phyloP scores from a whole-genome alignment of 2,888 invertebrate genomes.

The Himalopsyche japonica region DNA sequence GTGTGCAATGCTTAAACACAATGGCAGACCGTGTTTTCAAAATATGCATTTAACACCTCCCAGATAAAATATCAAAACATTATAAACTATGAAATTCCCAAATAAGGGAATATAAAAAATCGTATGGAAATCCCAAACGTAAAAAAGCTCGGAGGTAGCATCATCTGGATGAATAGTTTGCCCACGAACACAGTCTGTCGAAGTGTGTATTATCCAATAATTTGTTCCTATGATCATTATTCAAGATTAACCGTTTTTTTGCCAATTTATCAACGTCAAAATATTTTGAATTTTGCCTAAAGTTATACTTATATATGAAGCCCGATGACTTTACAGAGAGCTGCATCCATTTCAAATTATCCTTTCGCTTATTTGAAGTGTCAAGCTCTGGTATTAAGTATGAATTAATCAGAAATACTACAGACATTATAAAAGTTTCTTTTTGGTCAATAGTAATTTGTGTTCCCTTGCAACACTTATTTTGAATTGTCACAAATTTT shows the following conservation, averaged over 20 bases:
- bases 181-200: conserved; percentile 27
- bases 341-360: background rate
- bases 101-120: background rate
- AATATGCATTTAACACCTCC: conserved; percentile 48
- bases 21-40: conserved; percentile 57
- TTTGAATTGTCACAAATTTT: background rate
- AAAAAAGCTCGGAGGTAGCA: background rate
- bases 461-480: background rate
- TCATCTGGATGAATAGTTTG: conserved; percentile 30
- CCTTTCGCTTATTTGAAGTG: background rate
- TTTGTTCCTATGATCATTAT: background rate
- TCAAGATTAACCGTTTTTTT: conserved; percentile 3
- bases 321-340: background rate
- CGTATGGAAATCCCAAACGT: background rate
- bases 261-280: conserved; percentile 1
- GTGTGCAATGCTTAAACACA: conserved; percentile 59
- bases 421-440: too few relatives aligned
- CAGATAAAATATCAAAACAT: conserved; percentile 7
- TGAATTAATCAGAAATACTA: too few relatives aligned
- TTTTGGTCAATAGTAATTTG: background rate
- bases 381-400: background rate
- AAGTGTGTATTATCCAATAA: conserved; percentile 20
- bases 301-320: background rate
- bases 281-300: background rate
- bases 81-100: conserved; percentile 2